Evolutionary conservation across 1,140 invertebrate genomes (phyloP), one percentile per base, ranked within the genome.

Genomic region (Drosophila triauraria): DNA sequence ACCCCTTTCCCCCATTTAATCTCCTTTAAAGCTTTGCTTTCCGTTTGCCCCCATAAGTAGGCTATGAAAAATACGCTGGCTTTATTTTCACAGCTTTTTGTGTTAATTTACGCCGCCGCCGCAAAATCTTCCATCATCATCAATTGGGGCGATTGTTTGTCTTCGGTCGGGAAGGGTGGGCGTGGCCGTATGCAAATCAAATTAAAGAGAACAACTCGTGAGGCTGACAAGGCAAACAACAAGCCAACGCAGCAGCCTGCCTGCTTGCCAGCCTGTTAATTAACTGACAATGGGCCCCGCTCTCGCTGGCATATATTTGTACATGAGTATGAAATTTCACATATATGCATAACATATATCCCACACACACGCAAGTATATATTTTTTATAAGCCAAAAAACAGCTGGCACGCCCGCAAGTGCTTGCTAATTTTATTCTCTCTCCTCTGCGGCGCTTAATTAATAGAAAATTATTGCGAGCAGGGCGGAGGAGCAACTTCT

Each of bases 381-480:
- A 38, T 54, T 53, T 70, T 59, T 71, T 71, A 59, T 43, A 25
- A 42, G 23, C 15, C 48, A 72, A 51, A 60, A 50, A 47, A 50
- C 67, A 74, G 60, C 67, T 69, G 78, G 23, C 53, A 60, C 32
- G 44, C 62, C 78, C 74, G 74, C 80, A 88, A 87, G 77, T 91
- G 83, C 76, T 90, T 91, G 88, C 88, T 80, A 85, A 90, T 91
- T 84, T 91, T 77, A 87, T 87, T 17, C 17, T 3, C 76, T 71
- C 75, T 62, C 9, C 63, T 82, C 72, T 71, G 30, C 8, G 30
- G 9, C 70, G 76, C 82, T 86, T 91, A 91, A 91, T 91, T 91
- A 91, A 91, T 91, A 90, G 78, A 86, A 85, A 79, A 90, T 90
- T 78, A 90, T 91, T 76, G 78, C 56, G 65, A 53, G 38, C 30